Evolutionary conservation across 2,888 invertebrate species (phyloP).

Genomic region (Sesia apiformis): DNA sequence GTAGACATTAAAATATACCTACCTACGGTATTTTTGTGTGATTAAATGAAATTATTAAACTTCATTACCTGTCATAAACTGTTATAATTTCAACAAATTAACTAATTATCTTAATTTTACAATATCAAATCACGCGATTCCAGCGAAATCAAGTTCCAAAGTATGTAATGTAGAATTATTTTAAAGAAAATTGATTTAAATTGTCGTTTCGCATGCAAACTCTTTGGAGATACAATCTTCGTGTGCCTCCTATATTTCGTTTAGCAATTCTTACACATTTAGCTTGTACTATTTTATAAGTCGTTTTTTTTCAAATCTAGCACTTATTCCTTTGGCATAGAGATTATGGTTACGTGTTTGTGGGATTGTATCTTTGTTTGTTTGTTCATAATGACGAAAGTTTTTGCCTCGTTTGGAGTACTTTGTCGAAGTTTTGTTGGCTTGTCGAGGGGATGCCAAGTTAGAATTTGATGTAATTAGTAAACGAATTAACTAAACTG

Average conservation of each 20-base stretch:
- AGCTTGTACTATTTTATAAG: neutral
- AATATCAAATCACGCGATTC: neutral
- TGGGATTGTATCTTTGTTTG: neutral
- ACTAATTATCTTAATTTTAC: neutral
- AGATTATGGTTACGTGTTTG: neutral
- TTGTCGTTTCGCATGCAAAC: conserved; percentile 11
- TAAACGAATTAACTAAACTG: too few species aligned
- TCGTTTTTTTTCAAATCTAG: neutral
- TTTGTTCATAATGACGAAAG: neutral
- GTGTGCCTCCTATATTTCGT: conserved; percentile 8
- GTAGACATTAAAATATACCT: too few species aligned
- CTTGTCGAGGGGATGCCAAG: neutral
- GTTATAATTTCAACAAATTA: too few species aligned
- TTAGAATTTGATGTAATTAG: neutral
- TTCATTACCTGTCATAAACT: too few species aligned
- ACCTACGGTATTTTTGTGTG: too few species aligned
- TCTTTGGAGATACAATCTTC: conserved; percentile 8
- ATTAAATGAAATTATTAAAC: too few species aligned
- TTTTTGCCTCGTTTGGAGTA: neutral
- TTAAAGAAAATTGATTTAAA: conserved; percentile 11
- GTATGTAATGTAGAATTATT: neutral
- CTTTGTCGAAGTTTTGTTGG: neutral
- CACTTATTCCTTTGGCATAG: neutral
- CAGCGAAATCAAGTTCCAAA: neutral
- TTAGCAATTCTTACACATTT: conserved; percentile 6